Base-by-base conservation (phyloP, 1,140 invertebrate genomes). In the Temnothorax curvispinosus region DNA sequence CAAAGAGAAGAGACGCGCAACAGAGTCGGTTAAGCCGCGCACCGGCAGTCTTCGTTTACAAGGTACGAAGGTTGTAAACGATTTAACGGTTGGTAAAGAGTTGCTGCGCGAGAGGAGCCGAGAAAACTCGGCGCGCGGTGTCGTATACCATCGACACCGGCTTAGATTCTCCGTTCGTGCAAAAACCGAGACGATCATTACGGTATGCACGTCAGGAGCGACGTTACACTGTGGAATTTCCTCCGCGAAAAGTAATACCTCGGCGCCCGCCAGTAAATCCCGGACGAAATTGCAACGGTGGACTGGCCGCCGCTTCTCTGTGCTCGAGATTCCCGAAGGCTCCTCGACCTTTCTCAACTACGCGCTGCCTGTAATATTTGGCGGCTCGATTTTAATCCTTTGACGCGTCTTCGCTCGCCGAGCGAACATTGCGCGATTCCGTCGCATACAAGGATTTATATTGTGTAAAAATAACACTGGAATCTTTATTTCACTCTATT, bases 81-180 rank as follows among this genome's bases (percentile, higher is more conserved):
- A 82, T 91, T 91, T 91, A 91, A 91, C 87, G 89, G 85, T 90
- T 90, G 90, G 89, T 75, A 81, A 90, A 85, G 90, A 84, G 78
- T 82, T n/a, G 81, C 44, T 67, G 76, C 15, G 75, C 56, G 84
- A 38, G 52, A 44, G 52, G 27, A 67, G 32, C 21, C 58, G 41
- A 58, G 74, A 47, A 76, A 67, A 84, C 75, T 44, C 58, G 9
- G 69, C 64, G 69, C 64, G 38, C 84, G 71, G 84, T 67, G 88
- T 89, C 88, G 84, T 90, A 56, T 71, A 87, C 35, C 71, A 76
- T 78, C 64, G 84, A 86, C 88, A 77, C 35, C 54, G 56, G 38
- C 84, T 86, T 80, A 86, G 56, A 90, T 87, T 60, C 71, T 82
- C n/a, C 76, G 64, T 65, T 47, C 58, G 60, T 9, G 78, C 80